Evolutionary conservation across 2,797 vertebrate genomes (phyloP).

Genomic region (Hydrophis major): DNA sequence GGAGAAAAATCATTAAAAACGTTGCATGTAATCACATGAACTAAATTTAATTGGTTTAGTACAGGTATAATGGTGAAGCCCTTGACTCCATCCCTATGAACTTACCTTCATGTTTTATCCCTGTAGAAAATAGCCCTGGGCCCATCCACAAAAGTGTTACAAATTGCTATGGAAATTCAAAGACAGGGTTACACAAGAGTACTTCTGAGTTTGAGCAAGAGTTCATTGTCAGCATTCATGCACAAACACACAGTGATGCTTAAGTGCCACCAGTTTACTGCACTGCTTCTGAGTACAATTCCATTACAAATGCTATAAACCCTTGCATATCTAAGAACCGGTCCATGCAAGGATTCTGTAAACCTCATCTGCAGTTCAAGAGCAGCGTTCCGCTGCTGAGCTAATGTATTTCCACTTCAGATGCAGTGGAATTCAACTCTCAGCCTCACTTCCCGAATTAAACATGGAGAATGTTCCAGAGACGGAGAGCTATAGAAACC

Average conservation of each 20-base stretch:
- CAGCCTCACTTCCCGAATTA: background rate
- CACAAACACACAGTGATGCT: background rate
- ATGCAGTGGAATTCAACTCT: background rate
- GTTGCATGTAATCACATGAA: background rate
- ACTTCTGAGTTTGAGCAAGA: background rate
- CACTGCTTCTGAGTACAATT: background rate
- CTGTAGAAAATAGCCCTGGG: background rate
- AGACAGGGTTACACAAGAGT: background rate
- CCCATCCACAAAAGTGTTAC: background rate
- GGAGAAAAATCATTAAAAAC: background rate
- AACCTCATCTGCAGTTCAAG: background rate
- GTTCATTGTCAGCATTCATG: background rate
- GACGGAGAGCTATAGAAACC: background rate
- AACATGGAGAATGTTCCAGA: background rate
- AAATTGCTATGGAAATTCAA: background rate
- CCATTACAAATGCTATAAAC: conserved; percentile 28
- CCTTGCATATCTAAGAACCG: conserved; percentile 15
- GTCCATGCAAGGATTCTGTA: background rate
- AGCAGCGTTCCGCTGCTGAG: background rate
- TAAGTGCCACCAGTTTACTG: conserved; percentile 9
- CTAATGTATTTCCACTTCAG: background rate
- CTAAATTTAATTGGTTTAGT: background rate
- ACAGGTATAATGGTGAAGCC: background rate
- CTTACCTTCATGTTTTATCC: background rate
- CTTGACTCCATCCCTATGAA: background rate